These are phyloP conservation scores for Notolepis coatsorum DNA, from an alignment of 2,797 vertebrate genomes.

Conservation along the genomic window DNA sequence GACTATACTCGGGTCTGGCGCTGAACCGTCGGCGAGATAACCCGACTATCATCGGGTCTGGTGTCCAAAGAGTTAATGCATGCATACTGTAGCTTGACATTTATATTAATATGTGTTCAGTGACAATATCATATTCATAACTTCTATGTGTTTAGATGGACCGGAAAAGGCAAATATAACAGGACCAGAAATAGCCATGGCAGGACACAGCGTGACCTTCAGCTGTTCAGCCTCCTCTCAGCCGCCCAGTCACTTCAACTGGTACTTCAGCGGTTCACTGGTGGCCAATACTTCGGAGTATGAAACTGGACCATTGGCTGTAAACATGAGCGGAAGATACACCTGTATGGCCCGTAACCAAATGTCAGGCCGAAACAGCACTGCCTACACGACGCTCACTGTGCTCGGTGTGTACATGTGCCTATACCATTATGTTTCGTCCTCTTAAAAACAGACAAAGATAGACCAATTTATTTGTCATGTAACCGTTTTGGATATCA, in stretches of 20 bases:
- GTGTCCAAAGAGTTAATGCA: neutral
- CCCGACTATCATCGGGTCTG: too few species aligned
- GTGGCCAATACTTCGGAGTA: slow-evolving; percentile 46
- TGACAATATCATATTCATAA: slow-evolving; percentile 1
- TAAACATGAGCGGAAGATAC: slow-evolving; percentile 39
- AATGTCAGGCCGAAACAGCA: slow-evolving; percentile 54
- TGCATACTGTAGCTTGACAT: neutral
- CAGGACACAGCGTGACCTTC: slow-evolving; percentile 34
- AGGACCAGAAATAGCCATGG: slow-evolving; percentile 10
- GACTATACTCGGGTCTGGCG: too few species aligned
- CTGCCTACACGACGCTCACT: slow-evolving; percentile 25
- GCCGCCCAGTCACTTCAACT: slow-evolving; percentile 54
- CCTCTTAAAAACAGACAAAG: neutral
- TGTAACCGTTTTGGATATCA: neutral
- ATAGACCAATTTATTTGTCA: neutral
- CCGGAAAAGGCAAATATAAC: slow-evolving; percentile 30
- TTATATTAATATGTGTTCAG: slow-evolving; percentile 1
- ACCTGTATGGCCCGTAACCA: slow-evolving; percentile 64
- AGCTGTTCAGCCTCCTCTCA: slow-evolving; percentile 52
- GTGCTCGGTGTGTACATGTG: slow-evolving; percentile 56
- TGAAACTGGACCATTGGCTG: slow-evolving; percentile 36
- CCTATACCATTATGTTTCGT: neutral
- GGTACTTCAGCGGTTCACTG: slow-evolving; percentile 40
- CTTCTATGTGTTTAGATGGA: slow-evolving; percentile 56
- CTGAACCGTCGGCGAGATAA: too few species aligned